Evolutionary conservation across 2,113 vertebrate species (phyloP).

Genomic region (Platichthys flesus): DNA sequence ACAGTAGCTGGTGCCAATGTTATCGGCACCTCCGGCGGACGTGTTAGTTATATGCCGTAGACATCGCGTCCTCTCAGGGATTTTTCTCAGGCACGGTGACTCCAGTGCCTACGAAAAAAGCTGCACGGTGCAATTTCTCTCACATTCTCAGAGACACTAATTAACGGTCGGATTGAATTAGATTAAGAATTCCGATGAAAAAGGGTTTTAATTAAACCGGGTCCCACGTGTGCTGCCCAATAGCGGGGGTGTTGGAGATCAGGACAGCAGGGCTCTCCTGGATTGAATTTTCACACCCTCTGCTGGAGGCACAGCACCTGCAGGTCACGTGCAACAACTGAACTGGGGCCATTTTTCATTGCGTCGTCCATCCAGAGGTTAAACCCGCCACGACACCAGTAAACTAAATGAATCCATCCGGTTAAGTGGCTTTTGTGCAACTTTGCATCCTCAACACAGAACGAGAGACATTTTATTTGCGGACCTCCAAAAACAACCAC

Average conservation of each 20-base stretch:
- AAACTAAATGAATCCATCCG: neutral
- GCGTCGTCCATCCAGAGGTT: neutral
- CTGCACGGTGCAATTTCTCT: slow-evolving; percentile 75
- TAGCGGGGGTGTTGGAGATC: slow-evolving; percentile 60
- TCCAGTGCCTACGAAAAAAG: slow-evolving; percentile 58
- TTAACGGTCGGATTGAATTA: slow-evolving; percentile 80
- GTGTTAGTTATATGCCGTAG: slow-evolving; percentile 67
- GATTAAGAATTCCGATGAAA: slow-evolving; percentile 78
- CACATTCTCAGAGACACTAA: slow-evolving; percentile 75
- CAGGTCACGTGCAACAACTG: slow-evolving; percentile 33
- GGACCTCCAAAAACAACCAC: neutral
- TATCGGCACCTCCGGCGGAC: slow-evolving; percentile 67
- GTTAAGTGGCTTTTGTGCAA: neutral
- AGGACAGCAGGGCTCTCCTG: slow-evolving; percentile 36
- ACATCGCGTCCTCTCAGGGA: slow-evolving; percentile 68
- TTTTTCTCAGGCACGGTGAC: slow-evolving; percentile 72
- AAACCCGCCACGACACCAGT: neutral
- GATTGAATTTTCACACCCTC: slow-evolving; percentile 70
- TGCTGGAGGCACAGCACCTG: slow-evolving; percentile 68
- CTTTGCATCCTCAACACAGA: neutral
- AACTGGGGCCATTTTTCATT: slow-evolving; percentile 29
- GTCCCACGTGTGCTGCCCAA: slow-evolving; percentile 71
- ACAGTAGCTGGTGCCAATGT: slow-evolving; percentile 46
- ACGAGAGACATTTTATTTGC: neutral
- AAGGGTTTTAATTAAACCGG: slow-evolving; percentile 80